Conservation (phyloP, 2,888 invertebrate species). For the Chloromyia formosa region DNA sequence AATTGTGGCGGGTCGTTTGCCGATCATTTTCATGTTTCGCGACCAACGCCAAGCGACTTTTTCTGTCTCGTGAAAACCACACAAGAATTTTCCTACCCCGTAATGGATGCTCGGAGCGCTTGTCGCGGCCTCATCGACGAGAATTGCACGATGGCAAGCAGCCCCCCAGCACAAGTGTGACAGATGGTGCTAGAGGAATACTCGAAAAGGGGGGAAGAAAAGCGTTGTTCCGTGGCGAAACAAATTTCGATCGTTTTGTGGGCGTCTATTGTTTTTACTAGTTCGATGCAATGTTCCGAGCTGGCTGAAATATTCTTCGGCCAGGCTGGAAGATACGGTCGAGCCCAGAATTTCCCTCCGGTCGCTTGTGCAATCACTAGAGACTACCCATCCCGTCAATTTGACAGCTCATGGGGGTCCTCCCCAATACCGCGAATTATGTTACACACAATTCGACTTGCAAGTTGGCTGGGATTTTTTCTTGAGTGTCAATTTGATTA, state of each 20-base stretch:
- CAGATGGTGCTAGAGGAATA: background rate
- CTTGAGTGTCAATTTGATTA: too few species aligned
- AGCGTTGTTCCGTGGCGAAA: background rate
- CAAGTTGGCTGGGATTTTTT: too few species aligned
- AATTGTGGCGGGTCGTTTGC: slow-evolving; percentile 17
- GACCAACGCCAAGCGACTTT: background rate
- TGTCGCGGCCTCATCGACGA: slow-evolving; percentile 8
- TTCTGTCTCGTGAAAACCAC: background rate
- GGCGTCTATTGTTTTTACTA: background rate
- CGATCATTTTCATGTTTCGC: slow-evolving; percentile 6
- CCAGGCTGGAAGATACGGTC: background rate
- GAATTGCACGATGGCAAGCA: slow-evolving; percentile 20
- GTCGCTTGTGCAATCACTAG: slow-evolving; percentile 31
- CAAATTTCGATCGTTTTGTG: background rate
- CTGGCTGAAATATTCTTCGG: background rate
- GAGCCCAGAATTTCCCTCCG: background rate
- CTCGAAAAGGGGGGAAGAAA: too few species aligned
- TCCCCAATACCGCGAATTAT: too few species aligned
- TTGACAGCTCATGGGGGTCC: slow-evolving; percentile 1
- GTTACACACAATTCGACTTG: background rate
- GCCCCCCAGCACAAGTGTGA: slow-evolving; percentile 16
- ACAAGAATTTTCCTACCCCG: slow-evolving; percentile 25
- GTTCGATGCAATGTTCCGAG: background rate
- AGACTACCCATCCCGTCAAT: background rate
- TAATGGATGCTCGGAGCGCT: slow-evolving; percentile 33